phyloP scores from a whole-genome alignment of 1,140 invertebrate genomes.

The Drosophila pandora region DNA sequence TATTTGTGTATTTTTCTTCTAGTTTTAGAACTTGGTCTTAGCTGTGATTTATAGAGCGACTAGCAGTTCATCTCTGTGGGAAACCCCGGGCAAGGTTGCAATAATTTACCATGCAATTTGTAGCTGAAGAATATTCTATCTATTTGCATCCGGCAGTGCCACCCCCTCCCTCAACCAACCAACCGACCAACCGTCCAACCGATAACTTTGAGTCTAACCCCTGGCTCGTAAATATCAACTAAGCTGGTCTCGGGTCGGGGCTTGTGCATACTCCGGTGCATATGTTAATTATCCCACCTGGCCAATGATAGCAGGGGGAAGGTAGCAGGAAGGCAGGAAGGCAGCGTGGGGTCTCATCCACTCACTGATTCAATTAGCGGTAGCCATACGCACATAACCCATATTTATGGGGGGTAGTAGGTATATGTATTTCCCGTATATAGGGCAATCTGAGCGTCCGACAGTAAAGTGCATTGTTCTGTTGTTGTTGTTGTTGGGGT shows the following conservation, averaged over 20 bases:
- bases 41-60: conserved; percentile 38
- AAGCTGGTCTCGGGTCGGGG: conserved; percentile 29
- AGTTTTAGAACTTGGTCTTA: conserved; percentile 26
- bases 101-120: conserved; percentile 78
- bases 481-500: conserved; percentile 42
- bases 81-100: conserved; percentile 57
- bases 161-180: background rate
- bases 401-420: conserved; percentile 21
- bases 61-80: conserved; percentile 42
- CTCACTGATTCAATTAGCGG: conserved; percentile 77
- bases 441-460: conserved; percentile 58
- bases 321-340: background rate
- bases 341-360: conserved; percentile 14
- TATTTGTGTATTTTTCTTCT: background rate
- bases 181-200: conserved; percentile 10
- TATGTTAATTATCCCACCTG: conserved; percentile 77
- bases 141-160: conserved; percentile 18
- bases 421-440: conserved; percentile 2
- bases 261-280: conserved; percentile 30
- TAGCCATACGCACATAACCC: conserved; percentile 56
- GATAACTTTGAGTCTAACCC: conserved; percentile 43
- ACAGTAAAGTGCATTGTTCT: conserved; percentile 72
- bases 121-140: conserved; percentile 54
- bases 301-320: conserved; percentile 23
- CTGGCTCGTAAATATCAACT: conserved; percentile 55